Evolutionary conservation across 2,888 invertebrate genomes (phyloP).

Genomic region (Laothoe populi): DNA sequence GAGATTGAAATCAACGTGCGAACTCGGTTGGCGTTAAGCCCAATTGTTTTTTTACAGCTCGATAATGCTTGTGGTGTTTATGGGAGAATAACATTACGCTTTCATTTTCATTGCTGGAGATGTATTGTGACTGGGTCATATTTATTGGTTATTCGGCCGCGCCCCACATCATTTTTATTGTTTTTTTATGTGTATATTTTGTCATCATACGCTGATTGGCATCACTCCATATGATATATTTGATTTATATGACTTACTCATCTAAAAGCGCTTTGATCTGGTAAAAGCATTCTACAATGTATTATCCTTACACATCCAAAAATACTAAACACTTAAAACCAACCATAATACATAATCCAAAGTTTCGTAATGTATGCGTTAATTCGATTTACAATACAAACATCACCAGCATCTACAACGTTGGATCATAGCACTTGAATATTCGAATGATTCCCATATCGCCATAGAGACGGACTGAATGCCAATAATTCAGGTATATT

Average conservation of each 20-base stretch:
- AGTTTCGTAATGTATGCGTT: not conserved
- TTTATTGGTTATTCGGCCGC: constrained; percentile 33
- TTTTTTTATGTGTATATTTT: not conserved
- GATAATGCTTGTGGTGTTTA: constrained; percentile 43
- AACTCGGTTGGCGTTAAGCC: constrained; percentile 55
- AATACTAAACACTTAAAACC: too few relatives aligned
- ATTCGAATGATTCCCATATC: not conserved
- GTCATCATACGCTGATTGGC: not conserved
- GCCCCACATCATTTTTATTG: constrained; percentile 3
- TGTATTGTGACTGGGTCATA: constrained; percentile 37
- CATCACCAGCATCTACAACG: not conserved
- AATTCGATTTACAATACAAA: not conserved
- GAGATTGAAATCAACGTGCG: constrained; percentile 52
- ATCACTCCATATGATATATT: too few relatives aligned
- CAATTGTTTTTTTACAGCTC: constrained; percentile 55
- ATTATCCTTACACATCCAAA: too few relatives aligned
- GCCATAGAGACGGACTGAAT: constrained; percentile 7
- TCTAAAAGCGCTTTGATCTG: too few relatives aligned
- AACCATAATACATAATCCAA: not conserved
- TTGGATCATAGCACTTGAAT: not conserved
- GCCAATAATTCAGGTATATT: constrained; percentile 22
- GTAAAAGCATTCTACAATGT: too few relatives aligned
- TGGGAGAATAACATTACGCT: constrained; percentile 45
- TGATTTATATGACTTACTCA: too few relatives aligned
- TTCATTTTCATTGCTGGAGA: constrained; percentile 40